Evolutionary conservation across 2,113 vertebrate genomes (phyloP).

Genomic region (Vidua chalybeata): DNA sequence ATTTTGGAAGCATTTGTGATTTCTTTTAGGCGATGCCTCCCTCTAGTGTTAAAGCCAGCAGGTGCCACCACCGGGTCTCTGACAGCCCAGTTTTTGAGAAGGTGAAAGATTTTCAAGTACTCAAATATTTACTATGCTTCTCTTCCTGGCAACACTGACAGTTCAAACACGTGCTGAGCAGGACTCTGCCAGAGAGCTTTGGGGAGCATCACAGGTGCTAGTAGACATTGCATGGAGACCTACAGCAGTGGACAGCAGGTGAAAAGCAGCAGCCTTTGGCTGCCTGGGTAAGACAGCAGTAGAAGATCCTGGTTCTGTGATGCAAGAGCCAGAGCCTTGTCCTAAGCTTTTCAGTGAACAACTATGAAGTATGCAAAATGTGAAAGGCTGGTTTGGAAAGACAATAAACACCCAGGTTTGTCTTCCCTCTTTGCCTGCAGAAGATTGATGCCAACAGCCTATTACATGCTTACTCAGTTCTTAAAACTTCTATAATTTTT

Average conservation of each 20-base stretch:
- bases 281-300: background rate
- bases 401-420: background rate
- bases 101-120: background rate
- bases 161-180: background rate
- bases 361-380: background rate
- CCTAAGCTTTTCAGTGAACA: background rate
- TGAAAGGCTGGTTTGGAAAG: background rate
- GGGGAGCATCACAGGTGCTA: background rate
- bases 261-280: background rate
- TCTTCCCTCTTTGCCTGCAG: background rate
- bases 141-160: background rate
- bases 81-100: background rate
- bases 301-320: background rate
- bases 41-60: conserved; percentile 46
- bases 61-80: background rate
- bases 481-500: background rate
- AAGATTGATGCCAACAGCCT: background rate
- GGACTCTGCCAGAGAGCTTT: background rate
- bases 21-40: conserved; percentile 44
- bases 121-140: background rate
- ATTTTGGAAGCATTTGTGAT: background rate
- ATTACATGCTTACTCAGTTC: background rate
- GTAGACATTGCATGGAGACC: background rate
- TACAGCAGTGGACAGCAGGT: background rate
- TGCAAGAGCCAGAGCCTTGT: background rate